Conservation (phyloP, 2,113 vertebrate genomes). For the Malurus melanocephalus region DNA sequence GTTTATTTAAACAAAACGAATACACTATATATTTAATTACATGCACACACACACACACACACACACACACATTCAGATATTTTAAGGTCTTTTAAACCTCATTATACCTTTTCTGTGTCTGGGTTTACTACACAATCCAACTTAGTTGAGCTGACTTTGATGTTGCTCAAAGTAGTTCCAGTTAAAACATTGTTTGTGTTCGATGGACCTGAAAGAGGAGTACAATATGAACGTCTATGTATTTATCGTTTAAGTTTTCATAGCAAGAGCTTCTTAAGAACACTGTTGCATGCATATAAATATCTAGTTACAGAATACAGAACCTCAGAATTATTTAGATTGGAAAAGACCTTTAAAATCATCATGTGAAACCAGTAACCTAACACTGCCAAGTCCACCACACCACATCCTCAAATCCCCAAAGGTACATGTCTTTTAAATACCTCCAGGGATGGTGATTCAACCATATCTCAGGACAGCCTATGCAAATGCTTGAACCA, state of each 20-base stretch:
- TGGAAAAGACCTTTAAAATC: not conserved
- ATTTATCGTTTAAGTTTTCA: not conserved
- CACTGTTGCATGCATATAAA: not conserved
- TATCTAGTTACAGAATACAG: not conserved
- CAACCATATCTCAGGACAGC: not conserved
- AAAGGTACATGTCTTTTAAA: not conserved
- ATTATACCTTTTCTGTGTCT: slow-evolving; percentile 73
- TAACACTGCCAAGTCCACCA: not conserved
- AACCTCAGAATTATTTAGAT: not conserved
- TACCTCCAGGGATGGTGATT: not conserved
- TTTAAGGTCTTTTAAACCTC: not conserved
- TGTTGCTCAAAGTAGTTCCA: slow-evolving; percentile 31
- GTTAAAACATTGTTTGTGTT: slow-evolving; percentile 7
- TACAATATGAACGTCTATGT: not conserved
- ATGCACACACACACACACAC: not conserved
- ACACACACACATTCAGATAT: not conserved
- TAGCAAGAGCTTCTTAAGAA: not conserved
- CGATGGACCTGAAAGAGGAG: slow-evolving; percentile 47
- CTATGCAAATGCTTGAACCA: not conserved
- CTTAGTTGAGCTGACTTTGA: slow-evolving; percentile 48
- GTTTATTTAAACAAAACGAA: not conserved
- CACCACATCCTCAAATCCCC: not conserved
- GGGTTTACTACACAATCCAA: slow-evolving; percentile 43
- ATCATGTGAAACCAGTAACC: not conserved
- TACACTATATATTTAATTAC: not conserved